A percentile compares a stretch with the other conserved stretches of the same genome.
phyloP scores from a whole-genome alignment of 2,797 vertebrate species.

The Poliocrania exsul region DNA sequence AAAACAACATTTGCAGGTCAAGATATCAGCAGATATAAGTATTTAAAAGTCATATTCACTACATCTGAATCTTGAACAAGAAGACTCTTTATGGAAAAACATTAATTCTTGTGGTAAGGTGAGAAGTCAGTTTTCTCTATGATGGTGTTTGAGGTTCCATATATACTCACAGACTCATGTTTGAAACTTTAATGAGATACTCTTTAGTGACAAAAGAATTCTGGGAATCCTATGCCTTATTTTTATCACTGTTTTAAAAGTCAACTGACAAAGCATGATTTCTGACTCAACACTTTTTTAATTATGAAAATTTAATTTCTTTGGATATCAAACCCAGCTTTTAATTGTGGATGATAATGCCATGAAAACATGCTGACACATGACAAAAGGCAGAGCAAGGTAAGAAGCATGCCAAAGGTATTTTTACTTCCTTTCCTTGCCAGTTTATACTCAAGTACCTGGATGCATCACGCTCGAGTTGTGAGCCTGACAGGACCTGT shows the following conservation, averaged over 20 bases:
- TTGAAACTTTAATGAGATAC: background rate
- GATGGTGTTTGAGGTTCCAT: fast-evolving
- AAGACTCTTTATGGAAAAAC: background rate
- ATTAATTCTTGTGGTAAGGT: background rate
- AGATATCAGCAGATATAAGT: background rate
- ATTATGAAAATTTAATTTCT: background rate
- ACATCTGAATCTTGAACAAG: background rate
- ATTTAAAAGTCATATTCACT: background rate
- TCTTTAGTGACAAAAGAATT: background rate
- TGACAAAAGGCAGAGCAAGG: background rate
- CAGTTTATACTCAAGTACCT: background rate
- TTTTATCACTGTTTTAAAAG: background rate
- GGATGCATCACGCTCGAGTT: fast-evolving
- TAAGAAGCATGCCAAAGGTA: background rate
- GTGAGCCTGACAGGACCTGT: background rate
- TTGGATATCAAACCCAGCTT: background rate
- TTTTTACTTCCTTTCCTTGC: background rate
- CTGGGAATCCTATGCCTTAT: background rate
- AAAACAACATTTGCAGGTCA: background rate
- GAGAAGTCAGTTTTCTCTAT: background rate
- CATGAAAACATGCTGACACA: background rate
- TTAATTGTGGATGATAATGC: background rate
- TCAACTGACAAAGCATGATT: background rate
- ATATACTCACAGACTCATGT: fast-evolving
- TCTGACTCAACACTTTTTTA: background rate